Percentiles rank a stretch among this genome's conserved stretches.
Evolutionary conservation across 2,888 invertebrate genomes (phyloP).

Genomic region (Ethmia dodecea): DNA sequence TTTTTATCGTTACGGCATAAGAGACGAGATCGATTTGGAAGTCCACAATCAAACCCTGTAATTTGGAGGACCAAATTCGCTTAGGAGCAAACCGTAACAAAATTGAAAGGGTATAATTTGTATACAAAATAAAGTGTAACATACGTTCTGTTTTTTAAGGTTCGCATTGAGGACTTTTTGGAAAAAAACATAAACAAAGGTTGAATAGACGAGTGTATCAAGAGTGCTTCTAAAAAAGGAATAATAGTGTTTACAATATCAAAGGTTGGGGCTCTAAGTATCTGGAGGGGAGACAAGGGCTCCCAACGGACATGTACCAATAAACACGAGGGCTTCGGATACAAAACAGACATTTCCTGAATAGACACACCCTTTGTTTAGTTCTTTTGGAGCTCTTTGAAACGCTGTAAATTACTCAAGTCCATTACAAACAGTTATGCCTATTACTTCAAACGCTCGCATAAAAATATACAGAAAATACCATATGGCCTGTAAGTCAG

Average conservation of each 20-base stretch:
- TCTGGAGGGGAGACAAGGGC: constrained; percentile 37
- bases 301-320: constrained; percentile 50
- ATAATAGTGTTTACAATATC: constrained; percentile 33
- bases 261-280: constrained; percentile 25
- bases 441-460: constrained; percentile 6
- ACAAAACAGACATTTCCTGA: constrained; percentile 60
- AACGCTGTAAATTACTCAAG: constrained; percentile 20
- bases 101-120: no score
- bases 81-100: no score
- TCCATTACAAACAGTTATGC: not conserved
- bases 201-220: constrained; percentile 22
- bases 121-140: no score
- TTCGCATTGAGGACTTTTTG: no score
- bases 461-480: constrained; percentile 4
- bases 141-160: no score
- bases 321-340: constrained; percentile 59
- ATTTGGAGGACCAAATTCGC: no score
- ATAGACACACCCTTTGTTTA: constrained; percentile 62
- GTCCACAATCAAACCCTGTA: no score
- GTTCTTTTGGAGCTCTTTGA: constrained; percentile 50
- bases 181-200: no score
- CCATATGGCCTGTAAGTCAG: constrained; percentile 39
- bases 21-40: no score
- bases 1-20: no score
- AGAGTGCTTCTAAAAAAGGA: constrained; percentile 13